Evolutionary conservation across 2,888 invertebrate species (phyloP).

Genomic region (Clistopyga incitator): DNA sequence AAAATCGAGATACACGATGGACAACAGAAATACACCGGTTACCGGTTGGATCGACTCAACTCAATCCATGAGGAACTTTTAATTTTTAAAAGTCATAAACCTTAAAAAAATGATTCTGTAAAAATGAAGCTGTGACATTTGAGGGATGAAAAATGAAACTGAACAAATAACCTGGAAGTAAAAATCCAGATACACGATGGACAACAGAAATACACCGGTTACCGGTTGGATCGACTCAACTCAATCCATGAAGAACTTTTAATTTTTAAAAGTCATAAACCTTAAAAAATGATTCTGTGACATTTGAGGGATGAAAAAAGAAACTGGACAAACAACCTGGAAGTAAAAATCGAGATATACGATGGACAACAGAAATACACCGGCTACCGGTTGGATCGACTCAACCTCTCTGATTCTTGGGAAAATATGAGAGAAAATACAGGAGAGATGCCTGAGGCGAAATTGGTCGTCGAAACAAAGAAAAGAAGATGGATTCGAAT

Average conservation of each 20-base stretch:
- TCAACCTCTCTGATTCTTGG: conserved; percentile 27
- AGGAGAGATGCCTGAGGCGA: neutral
- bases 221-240: too few relatives aligned
- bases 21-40: too few relatives aligned
- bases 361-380: neutral
- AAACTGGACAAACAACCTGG: too few relatives aligned
- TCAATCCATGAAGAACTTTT: too few relatives aligned
- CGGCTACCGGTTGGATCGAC: conserved; percentile 21
- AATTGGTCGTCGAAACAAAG: conserved; percentile 6
- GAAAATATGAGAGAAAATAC: conserved; percentile 3
- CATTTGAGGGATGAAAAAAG: too few relatives aligned
- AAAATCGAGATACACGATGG: neutral
- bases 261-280: too few relatives aligned
- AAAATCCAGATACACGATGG: too few relatives aligned
- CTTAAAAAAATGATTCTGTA: too few relatives aligned
- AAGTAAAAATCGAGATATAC: neutral
- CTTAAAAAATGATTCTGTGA: too few relatives aligned
- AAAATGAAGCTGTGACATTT: neutral
- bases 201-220: too few relatives aligned
- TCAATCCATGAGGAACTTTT: too few relatives aligned
- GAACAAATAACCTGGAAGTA: neutral
- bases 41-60: conserved; percentile 23
- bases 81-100: too few relatives aligned
- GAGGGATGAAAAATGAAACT: neutral
- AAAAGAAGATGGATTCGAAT: conserved; percentile 16